Evolutionary conservation across 2,888 invertebrate species (phyloP).

Genomic region (Eupsilia transversa): DNA sequence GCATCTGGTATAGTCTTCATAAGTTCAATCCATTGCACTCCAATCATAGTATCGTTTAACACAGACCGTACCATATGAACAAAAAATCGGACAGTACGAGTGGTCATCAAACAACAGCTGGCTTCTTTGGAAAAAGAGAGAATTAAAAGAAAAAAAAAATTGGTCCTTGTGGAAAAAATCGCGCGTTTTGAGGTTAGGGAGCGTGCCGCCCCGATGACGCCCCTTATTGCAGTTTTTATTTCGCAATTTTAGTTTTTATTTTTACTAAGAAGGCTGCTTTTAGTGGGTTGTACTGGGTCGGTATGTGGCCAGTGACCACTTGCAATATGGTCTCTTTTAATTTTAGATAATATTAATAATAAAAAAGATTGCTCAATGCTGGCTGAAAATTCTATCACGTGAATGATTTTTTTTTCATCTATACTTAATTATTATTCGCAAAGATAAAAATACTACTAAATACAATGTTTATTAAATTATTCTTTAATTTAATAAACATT

Average conservation of each 20-base stretch:
- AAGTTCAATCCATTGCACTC: constrained; percentile 75
- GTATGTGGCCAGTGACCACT: constrained; percentile 76
- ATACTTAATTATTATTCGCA: background rate
- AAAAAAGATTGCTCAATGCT: background rate
- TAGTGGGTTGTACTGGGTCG: constrained; percentile 62
- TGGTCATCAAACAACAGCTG: constrained; percentile 89
- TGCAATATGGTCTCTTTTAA: constrained; percentile 71
- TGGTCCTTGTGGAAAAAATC: constrained; percentile 66
- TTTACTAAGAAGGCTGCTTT: constrained; percentile 70
- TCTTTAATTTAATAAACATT: background rate
- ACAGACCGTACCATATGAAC: constrained; percentile 67
- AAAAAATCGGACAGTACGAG: constrained; percentile 82
- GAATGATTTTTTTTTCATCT: background rate
- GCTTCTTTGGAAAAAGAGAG: constrained; percentile 73
- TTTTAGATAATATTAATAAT: background rate
- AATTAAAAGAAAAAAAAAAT: constrained; percentile 67
- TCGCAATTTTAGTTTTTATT: constrained; percentile 81
- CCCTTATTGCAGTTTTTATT: constrained; percentile 77
- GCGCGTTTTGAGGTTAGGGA: constrained; percentile 79
- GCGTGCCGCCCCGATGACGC: constrained; percentile 87
- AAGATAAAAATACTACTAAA: too few relatives aligned
- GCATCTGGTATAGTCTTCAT: constrained; percentile 70
- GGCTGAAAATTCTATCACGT: background rate
- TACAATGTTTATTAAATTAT: too few relatives aligned
- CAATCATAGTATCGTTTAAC: constrained; percentile 85